These are phyloP conservation scores for Heliopora coerulea DNA, from an alignment of 92 coral and sea anemone species.

Conservation along the genomic window DNA sequence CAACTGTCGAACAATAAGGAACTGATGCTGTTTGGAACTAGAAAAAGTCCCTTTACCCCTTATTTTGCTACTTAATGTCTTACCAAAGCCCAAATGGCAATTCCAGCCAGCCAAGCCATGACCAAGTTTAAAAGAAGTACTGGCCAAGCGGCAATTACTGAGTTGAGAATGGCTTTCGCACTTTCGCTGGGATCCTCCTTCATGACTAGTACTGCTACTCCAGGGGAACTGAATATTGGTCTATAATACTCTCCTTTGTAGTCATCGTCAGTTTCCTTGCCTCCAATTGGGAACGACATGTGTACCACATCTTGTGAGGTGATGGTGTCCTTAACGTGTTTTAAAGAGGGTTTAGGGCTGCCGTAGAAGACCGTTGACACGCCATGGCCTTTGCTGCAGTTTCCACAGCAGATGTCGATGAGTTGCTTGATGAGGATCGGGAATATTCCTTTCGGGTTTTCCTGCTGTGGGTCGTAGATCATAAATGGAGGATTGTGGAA, in stretches of 20 bases:
- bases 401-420: slow-evolving; percentile 77
- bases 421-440: slow-evolving; percentile 58
- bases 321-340: slow-evolving; percentile 48
- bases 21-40: too few relatives aligned
- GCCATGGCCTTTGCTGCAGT: slow-evolving; percentile 86
- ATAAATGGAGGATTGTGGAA: slow-evolving; percentile 72
- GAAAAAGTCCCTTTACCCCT: not conserved
- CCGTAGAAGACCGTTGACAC: slow-evolving; percentile 57
- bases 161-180: slow-evolving; percentile 75
- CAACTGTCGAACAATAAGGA: too few relatives aligned
- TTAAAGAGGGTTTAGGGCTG: slow-evolving; percentile 42
- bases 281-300: slow-evolving; percentile 86
- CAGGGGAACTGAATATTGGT: slow-evolving; percentile 87
- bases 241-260: slow-evolving; percentile 67
- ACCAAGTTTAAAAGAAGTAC: slow-evolving; percentile 71
- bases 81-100: slow-evolving; percentile 94
- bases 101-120: slow-evolving; percentile 94
- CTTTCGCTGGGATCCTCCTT: slow-evolving; percentile 76
- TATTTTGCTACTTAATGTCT: slow-evolving; percentile 33
- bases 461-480: slow-evolving; percentile 4
- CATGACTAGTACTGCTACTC: slow-evolving; percentile 90
- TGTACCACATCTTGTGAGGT: slow-evolving; percentile 43
- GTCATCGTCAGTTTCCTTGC: slow-evolving; percentile 71
- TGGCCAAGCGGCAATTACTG: slow-evolving; percentile 94
- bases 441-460: slow-evolving; percentile 61